Percentiles rank a stretch among this genome's conserved stretches.
Conservation (phyloP, 2,797 vertebrate species). For the Molossus alvarezi region DNA sequence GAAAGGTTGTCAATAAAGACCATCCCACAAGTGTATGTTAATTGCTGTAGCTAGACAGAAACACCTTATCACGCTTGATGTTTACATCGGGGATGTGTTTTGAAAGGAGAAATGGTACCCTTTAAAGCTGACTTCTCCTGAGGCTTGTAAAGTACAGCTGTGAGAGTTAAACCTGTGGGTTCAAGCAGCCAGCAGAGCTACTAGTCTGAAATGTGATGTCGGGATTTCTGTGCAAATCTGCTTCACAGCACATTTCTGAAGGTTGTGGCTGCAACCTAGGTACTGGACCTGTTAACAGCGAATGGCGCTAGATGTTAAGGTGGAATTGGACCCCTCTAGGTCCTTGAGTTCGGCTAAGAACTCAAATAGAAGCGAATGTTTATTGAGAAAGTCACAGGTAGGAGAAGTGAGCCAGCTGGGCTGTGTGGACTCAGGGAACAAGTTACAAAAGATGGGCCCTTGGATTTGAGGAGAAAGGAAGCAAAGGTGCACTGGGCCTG, state of each 20-base stretch:
- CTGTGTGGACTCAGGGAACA: background rate
- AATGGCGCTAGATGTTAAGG: background rate
- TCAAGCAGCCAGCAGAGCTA: background rate
- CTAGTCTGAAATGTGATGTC: slow-evolving; percentile 23
- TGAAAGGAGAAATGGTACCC: background rate
- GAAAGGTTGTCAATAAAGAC: slow-evolving; percentile 56
- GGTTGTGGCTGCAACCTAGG: background rate
- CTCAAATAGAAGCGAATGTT: background rate
- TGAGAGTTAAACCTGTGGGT: background rate
- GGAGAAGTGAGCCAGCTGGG: background rate
- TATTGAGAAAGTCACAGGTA: background rate
- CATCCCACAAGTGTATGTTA: slow-evolving; percentile 73
- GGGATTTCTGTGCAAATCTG: slow-evolving; percentile 8
- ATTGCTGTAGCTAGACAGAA: slow-evolving; percentile 26
- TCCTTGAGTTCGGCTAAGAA: background rate
- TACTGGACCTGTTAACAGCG: background rate
- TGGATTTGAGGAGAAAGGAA: background rate
- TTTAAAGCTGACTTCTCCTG: slow-evolving; percentile 48
- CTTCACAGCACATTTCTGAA: background rate
- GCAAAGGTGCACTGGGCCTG: background rate
- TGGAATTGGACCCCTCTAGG: background rate
- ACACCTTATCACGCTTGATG: background rate
- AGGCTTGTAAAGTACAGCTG: background rate
- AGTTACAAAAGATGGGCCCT: background rate
- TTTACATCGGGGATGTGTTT: slow-evolving; percentile 60